These are phyloP conservation scores for Melinopterus prodromus DNA, from an alignment of 2,888 invertebrate species.

Conservation along the genomic window DNA sequence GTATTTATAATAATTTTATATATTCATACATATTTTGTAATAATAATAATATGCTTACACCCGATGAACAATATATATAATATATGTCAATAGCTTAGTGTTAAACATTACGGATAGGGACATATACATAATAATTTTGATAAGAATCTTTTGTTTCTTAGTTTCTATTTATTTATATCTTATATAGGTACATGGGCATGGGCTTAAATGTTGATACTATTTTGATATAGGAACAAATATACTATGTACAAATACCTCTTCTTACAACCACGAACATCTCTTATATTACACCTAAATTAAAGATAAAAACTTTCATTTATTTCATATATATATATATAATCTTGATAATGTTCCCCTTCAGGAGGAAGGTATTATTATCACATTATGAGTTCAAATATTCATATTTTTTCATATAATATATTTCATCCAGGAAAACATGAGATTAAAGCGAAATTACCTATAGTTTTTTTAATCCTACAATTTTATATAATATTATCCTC, in stretches of 20 bases:
- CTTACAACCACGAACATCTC: neutral
- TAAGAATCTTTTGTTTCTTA: neutral
- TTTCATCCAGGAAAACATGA: neutral
- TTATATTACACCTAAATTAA: slow-evolving; percentile 27
- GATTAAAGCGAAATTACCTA: slow-evolving; percentile 19
- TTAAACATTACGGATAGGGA: neutral
- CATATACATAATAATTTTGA: slow-evolving; percentile 4
- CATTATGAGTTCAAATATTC: slow-evolving; percentile 49
- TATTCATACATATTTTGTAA: neutral
- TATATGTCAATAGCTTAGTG: neutral
- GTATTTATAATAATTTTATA: neutral
- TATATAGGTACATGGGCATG: slow-evolving; percentile 38
- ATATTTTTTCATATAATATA: slow-evolving; percentile 37
- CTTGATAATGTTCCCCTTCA: slow-evolving; percentile 18
- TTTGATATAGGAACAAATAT: slow-evolving; percentile 4
- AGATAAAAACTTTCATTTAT: slow-evolving; percentile 11
- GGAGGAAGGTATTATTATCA: slow-evolving; percentile 43
- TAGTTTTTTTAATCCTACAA: neutral
- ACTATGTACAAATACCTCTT: neutral
- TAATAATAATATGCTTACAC: neutral
- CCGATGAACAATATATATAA: neutral
- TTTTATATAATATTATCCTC: neutral
- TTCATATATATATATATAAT: neutral
- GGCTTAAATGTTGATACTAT: slow-evolving; percentile 28
- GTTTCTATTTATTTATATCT: neutral